Evolutionary conservation across 2,113 vertebrate species (phyloP).

Genomic region (Anoura caudifer): DNA sequence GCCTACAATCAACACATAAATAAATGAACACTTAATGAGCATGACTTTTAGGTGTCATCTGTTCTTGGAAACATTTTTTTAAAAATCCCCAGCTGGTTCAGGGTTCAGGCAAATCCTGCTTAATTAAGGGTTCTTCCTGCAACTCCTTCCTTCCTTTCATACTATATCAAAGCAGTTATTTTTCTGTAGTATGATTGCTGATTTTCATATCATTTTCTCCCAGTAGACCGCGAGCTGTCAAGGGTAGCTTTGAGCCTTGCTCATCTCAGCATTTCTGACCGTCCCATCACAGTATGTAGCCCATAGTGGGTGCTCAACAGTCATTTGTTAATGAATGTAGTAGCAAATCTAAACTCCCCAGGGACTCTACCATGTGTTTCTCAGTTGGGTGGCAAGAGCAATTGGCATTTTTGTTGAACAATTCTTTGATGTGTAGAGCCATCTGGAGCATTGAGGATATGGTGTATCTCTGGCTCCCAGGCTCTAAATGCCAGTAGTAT

Average conservation of each 20-base stretch:
- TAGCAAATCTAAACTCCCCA: background rate
- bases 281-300: background rate
- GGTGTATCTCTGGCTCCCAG: background rate
- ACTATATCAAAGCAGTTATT: background rate
- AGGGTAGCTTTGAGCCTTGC: background rate
- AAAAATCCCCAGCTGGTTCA: background rate
- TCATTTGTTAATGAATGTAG: background rate
- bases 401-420: background rate
- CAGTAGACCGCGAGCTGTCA: background rate
- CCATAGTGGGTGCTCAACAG: background rate
- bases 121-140: background rate
- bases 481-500: background rate
- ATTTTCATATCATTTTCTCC: background rate
- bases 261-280: background rate
- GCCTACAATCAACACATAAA: background rate
- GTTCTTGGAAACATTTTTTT: background rate
- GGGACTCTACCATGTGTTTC: background rate
- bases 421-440: background rate
- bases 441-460: background rate
- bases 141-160: background rate
- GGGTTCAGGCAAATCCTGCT: background rate
- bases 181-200: background rate
- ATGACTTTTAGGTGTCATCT: background rate
- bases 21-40: background rate
- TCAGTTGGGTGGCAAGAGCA: background rate